phyloP scores from a whole-genome alignment of 2,888 invertebrate genomes.

The Diarsia mendica region DNA sequence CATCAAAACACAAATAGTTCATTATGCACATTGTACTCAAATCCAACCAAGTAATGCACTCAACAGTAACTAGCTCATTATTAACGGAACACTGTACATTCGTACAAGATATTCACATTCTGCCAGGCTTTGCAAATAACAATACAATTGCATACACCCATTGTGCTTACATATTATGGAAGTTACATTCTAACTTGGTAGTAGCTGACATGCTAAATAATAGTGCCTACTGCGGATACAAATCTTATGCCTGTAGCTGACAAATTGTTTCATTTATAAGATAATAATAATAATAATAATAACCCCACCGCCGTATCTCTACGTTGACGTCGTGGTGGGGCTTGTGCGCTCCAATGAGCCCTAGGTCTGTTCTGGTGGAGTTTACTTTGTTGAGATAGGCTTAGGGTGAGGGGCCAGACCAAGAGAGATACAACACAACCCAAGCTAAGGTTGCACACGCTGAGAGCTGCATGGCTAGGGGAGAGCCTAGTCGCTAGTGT shows the following conservation, averaged over 20 bases:
- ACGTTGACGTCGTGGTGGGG: too few relatives aligned
- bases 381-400: too few relatives aligned
- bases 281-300: too few relatives aligned
- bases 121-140: conserved; percentile 31
- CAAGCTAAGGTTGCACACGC: too few relatives aligned
- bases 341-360: too few relatives aligned
- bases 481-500: too few relatives aligned
- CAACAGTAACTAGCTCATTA: conserved; percentile 33
- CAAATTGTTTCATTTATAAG: not conserved
- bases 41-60: conserved; percentile 28
- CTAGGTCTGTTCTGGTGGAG: too few relatives aligned
- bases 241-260: not conserved
- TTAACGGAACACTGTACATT: conserved; percentile 18
- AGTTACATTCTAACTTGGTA: conserved; percentile 41
- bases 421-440: too few relatives aligned
- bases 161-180: conserved; percentile 17
- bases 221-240: conserved; percentile 6
- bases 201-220: conserved; percentile 21
- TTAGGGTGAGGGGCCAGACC: too few relatives aligned
- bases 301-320: too few relatives aligned
- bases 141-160: conserved; percentile 26
- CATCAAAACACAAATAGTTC: not conserved
- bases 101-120: conserved; percentile 36
- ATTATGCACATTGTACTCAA: conserved; percentile 8
- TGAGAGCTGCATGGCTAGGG: too few relatives aligned